Evolutionary conservation across 1,140 invertebrate genomes (phyloP).

Genomic region (Lycorma delicatula): DNA sequence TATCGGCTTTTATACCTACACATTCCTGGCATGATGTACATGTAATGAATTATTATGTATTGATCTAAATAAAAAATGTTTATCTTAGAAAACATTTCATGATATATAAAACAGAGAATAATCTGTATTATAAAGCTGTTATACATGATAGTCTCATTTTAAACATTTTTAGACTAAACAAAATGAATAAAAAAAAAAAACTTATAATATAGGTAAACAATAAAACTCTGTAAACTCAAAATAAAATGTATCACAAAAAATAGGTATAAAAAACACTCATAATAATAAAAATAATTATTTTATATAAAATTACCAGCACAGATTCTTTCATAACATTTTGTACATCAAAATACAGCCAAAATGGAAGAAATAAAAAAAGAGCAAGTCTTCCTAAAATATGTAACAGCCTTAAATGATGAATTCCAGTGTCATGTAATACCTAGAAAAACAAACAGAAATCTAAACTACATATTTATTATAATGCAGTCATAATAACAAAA

Average conservation of each 20-base stretch:
- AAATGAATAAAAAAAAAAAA: no score
- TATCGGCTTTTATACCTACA: no score
- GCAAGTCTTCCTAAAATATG: constrained; percentile 71
- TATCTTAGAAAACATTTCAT: no score
- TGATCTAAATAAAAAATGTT: no score
- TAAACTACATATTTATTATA: not conserved
- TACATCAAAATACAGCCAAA: constrained; percentile 76
- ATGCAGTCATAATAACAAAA: not conserved
- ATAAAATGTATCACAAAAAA: constrained; percentile 10
- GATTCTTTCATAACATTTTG: constrained; percentile 53
- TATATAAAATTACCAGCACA: constrained; percentile 35
- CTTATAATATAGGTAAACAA: no score
- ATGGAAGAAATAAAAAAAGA: constrained; percentile 73
- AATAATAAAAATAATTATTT: constrained; percentile 9
- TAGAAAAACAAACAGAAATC: constrained; percentile 33
- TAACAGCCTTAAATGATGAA: constrained; percentile 83
- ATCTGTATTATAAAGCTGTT: no score
- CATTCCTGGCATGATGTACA: no score
- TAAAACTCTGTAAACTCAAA: constrained; percentile 7
- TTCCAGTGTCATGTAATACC: constrained; percentile 77
- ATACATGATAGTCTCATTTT: no score
- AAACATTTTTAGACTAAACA: no score
- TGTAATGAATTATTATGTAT: no score
- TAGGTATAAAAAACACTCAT: not conserved
- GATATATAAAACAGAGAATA: no score